phyloP scores from a whole-genome alignment of 2,888 invertebrate species.

The Drosophila cognata region DNA sequence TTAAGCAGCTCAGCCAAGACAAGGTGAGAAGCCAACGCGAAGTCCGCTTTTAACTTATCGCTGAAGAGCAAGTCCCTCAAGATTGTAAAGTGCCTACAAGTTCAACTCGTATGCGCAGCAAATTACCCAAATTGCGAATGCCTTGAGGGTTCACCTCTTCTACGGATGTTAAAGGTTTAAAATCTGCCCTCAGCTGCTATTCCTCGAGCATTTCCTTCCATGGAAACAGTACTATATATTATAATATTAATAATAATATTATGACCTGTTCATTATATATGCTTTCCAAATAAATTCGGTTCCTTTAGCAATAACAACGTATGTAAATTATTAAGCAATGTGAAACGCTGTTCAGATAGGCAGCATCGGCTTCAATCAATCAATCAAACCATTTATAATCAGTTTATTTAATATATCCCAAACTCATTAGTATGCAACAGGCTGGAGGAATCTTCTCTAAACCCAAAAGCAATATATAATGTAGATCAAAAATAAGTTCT shows the following conservation, averaged over 20 bases:
- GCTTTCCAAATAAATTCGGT: neutral
- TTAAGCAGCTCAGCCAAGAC: slow-evolving; percentile 59
- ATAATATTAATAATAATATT: too few relatives aligned
- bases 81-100: neutral
- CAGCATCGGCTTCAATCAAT: neutral
- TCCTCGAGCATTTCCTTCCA: neutral
- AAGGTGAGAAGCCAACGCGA: slow-evolving; percentile 36
- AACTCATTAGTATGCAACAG: neutral
- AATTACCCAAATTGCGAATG: neutral
- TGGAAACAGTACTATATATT: neutral
- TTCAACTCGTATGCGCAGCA: neutral
- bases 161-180: neutral
- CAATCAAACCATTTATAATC: neutral
- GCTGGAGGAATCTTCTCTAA: neutral
- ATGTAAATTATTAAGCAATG: neutral
- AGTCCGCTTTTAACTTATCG: slow-evolving; percentile 26
- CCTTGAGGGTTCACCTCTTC: neutral
- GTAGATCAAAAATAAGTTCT: too few relatives aligned
- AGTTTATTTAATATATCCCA: neutral
- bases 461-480: too few relatives aligned
- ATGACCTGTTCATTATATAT: neutral
- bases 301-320: neutral
- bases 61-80: slow-evolving; percentile 17
- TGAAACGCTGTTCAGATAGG: neutral
- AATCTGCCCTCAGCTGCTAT: neutral